Evolutionary conservation across 1,140 invertebrate genomes (phyloP), one percentile per base, ranked within the genome.

Genomic region (Sycophaga agraensis): DNA sequence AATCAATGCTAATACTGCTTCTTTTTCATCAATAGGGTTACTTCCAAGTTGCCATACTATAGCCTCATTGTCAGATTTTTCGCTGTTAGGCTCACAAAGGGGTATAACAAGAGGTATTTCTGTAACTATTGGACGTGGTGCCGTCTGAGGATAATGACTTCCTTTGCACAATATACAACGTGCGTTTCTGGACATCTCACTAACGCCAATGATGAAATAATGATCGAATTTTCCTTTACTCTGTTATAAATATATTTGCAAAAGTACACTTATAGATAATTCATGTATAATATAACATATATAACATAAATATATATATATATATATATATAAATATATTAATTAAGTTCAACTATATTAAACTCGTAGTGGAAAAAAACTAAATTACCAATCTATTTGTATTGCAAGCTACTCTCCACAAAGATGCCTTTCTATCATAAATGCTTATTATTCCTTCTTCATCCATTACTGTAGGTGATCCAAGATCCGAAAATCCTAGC

Each of bases 1-100:
- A 84, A 98, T 96, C 19, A 96, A 75, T 80, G 94, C 94, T 62
- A 97, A 85, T 24, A 94, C 85, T n/a, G 87, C 85, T 74, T 94
- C 89, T 64, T 89, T 87, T 37, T 87, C 82, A 7, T 89, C 86
- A 1, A 81, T 69, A 1, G 84, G 78, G 71, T 86, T 83, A 53
- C 82, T 82, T 50, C 84, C 83, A 71, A 86, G 83, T 12, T 88
- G 84, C 66, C 89, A 85, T 39, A 93, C 69, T 65, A 85, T 84
- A 68, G 92, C 89, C 82, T 97, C 95, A 63, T 91, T 82, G 67
- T 88, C 83, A 14, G 87, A 83, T 80, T 95, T 97, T 72, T 96
- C 93, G 4, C 87, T 86, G 49, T 86, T 85, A 58, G 86, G 70
- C 74, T 96, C 93, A 75, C 93, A 94, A 6, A 97, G 76, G 2